Conservation (phyloP, 2,888 invertebrate genomes). For the Polylopha cassiicola region DNA sequence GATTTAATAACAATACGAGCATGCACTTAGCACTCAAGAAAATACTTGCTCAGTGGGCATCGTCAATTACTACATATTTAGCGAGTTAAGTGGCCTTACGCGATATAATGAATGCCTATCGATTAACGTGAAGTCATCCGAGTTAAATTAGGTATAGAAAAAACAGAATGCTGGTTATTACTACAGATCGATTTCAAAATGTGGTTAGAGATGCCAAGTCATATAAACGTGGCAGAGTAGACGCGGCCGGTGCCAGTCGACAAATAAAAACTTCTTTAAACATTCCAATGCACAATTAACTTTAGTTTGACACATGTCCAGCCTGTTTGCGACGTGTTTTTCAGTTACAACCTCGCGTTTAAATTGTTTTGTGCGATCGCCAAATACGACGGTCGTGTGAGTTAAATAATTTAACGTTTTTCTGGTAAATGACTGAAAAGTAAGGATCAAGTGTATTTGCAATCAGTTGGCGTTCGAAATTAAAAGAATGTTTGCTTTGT, state of each 20-base stretch:
- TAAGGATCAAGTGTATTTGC: too few relatives aligned
- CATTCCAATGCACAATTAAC: constrained; percentile 48
- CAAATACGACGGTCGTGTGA: constrained; percentile 12
- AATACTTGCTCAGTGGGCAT: too few relatives aligned
- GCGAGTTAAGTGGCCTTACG: constrained; percentile 5
- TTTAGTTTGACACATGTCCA: constrained; percentile 34
- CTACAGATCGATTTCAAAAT: constrained; percentile 6
- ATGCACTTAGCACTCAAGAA: background rate
- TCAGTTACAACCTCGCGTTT: background rate
- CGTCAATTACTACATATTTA: constrained; percentile 4
- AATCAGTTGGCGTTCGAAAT: too few relatives aligned
- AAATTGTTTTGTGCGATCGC: constrained; percentile 7
- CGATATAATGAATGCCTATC: constrained; percentile 11
- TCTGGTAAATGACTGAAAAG: constrained; percentile 16
- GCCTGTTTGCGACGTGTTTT: constrained; percentile 17
- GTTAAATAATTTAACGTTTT: constrained; percentile 19
- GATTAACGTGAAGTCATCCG: constrained; percentile 18
- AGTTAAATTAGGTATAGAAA: constrained; percentile 10
- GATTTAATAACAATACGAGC: too few relatives aligned
- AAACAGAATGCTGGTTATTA: constrained; percentile 12
- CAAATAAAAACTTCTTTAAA: constrained; percentile 40
- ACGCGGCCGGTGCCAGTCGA: constrained; percentile 47
- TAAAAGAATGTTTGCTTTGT: too few relatives aligned
- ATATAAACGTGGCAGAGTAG: constrained; percentile 38
- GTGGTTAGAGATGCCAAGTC: constrained; percentile 8